Evolutionary conservation across 2,797 vertebrate genomes (phyloP), one percentile per base, ranked within the genome.

Genomic region (Phrynocephalus guinanensis): DNA sequence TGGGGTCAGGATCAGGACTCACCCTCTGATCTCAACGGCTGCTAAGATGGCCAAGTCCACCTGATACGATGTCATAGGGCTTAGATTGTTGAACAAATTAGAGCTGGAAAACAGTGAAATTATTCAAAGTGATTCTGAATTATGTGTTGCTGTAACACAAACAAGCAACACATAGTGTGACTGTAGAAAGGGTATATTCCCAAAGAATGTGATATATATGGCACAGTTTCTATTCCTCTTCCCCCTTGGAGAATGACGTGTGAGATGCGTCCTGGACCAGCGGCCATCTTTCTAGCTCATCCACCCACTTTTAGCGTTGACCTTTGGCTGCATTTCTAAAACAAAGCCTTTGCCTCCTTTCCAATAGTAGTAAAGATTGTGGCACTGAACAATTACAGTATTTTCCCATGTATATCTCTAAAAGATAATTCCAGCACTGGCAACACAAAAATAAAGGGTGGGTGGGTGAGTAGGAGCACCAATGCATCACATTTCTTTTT

Each of bases 11-110:
- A 13, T 50, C 38, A 86, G 1, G 63, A 86, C 94, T 96, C 96
- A 99, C 98, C 98, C 98, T 98, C 98, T 97, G 90, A 99, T 98
- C 95, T 98, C 98, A 86, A 99, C 98, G 92, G 97, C 97, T 82
- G 98, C 97, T 71, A 96, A 96, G 87, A 99, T 98, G 6, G 98
- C 98, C 68, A 99, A 97, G 33, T 98, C 96, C 52, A 96, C 98
- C 94, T 96, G 79, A 50, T 97, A 97, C 73, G 97, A 97, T 0
- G 97, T 95, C 84, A 97, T 87, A 4, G 97, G 96, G 92, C 99
- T 99, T 84, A 95, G 95, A 90, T 96, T 98, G 94, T 98, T 94
- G 89, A 97, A 98, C 92, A 98, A 96, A 93, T 99, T 99, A 6
- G 99, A 98, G 94, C 98, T 99, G 95, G 84, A 97, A 92, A 87